Base-by-base conservation (phyloP, 2,113 vertebrate genomes). In the Nibea albiflora region DNA sequence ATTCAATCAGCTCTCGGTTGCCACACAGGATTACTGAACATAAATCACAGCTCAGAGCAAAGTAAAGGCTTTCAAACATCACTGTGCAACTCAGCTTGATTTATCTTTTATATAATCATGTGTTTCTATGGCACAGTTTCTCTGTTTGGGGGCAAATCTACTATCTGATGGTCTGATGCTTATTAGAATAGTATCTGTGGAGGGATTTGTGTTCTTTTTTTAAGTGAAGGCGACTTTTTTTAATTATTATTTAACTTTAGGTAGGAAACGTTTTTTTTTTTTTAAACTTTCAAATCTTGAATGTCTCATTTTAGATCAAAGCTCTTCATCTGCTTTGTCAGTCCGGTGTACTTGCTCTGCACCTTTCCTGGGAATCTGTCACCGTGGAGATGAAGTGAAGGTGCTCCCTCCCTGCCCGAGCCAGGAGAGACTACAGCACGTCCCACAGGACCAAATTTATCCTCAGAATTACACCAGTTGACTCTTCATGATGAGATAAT, bases 351-450 rank as follows among this genome's bases (percentile, higher is more conserved):
- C 61, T 26, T 26, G 78, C 53, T 84, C 42, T 42, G 81, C 63
- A 78, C 35, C 86, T 91, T 90, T 90, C 85, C 86, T 70, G 86
- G 93, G 92, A 93, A 86, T 90, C 84, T 84, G 92, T 95, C 56
- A 65, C 94, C 87, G 22, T 92, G 92, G 94, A 80, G 92, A 94
- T 81, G 52, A 46, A 12, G 84, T 75, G 62, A n/a, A 76, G 64
- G 74, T 65, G 69, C 77, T 90, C 84, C 88, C 82, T 90, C 54
- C 47, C 52, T 24, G 58, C 68, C 66, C 22, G 70, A 73, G 76
- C 64, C 92, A 47, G 63, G 61, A 78, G 89, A 91, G 73, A 62
- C 49, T n/a, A 52, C 73, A 11, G 24, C 19, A 24, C 61, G 17
- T 92, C 86, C 91, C 92, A 46, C 46, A 19, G 87, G 89, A 85